These are phyloP conservation scores for Poecilobothrus nobilitatus DNA, from an alignment of 2,888 invertebrate genomes.

Conservation along the genomic window DNA sequence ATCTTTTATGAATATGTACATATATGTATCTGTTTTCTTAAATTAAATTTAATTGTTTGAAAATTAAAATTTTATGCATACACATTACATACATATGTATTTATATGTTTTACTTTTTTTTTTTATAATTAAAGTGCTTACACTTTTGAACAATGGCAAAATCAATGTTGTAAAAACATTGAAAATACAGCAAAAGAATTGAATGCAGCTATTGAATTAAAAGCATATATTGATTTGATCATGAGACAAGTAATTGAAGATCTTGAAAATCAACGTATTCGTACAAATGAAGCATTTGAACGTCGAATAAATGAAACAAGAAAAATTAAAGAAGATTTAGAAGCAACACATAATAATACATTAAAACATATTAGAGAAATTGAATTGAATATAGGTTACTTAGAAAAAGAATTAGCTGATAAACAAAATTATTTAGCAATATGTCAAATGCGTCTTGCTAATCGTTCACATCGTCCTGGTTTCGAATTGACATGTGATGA, in stretches of 20 bases:
- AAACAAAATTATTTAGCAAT: slow-evolving; percentile 75
- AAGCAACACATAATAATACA: slow-evolving; percentile 71
- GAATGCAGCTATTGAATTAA: slow-evolving; percentile 62
- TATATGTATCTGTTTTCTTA: no score
- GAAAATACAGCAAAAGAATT: slow-evolving; percentile 63
- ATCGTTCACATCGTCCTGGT: slow-evolving; percentile 69
- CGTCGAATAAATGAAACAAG: slow-evolving; percentile 70
- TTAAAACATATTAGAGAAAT: slow-evolving; percentile 57
- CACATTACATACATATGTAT: no score
- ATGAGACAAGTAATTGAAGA: slow-evolving; percentile 76
- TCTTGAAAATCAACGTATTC: slow-evolving; percentile 63
- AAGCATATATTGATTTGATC: slow-evolving; percentile 69
- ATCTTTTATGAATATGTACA: not conserved
- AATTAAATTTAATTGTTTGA: no score
- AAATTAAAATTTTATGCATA: no score
- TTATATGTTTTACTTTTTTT: no score
- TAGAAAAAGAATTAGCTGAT: slow-evolving; percentile 71
- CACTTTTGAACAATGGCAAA: slow-evolving; percentile 67
- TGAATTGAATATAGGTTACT: slow-evolving; percentile 62
- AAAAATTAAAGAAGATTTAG: slow-evolving; percentile 68
- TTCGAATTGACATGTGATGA: slow-evolving; percentile 76
- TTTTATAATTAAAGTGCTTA: slow-evolving; percentile 45
- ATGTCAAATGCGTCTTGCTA: slow-evolving; percentile 74
- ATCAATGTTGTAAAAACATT: slow-evolving; percentile 61
- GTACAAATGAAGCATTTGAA: slow-evolving; percentile 69